Base-by-base conservation (phyloP, 1,140 invertebrate genomes). In the Drosophila azteca region DNA sequence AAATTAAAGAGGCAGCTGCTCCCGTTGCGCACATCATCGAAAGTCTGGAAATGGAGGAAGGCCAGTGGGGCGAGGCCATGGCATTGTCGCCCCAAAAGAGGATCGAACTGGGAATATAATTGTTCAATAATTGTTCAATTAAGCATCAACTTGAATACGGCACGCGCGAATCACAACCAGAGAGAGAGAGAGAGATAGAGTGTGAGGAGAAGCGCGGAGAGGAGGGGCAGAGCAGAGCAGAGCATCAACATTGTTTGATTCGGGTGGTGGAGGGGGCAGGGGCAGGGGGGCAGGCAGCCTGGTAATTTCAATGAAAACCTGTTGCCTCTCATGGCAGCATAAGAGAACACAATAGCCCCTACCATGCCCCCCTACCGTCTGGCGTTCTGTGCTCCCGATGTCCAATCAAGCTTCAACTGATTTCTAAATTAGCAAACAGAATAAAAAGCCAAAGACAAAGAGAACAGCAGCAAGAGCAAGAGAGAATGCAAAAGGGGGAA, bases 81-180 rank as follows among this genome's bases (percentile, higher is more conserved):
- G 59, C 62, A 50, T 51, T 55, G 31, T 20, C 11, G 35, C n/a
- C n/a, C 75, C 52, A 66, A 55, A 77, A 84, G 57, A 79, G 81
- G 77, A 80, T 85, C 63, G 53, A 84, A 70, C 81, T 61, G 71
- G 81, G 77, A 26, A 26, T 26, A 26, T 26, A 81, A 85, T 87
- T 78, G 77, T 77, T 85, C 68, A 87, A 66, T 51, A 77, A 76
- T 46, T 70, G 35, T 75, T 79, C 61, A 77, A 65, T 79, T 66
- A 31, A 60, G 60, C 75, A 77, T 46, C 60, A 54, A 24, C 22
- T 77, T 82, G 69, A 81, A 51, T 49, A 77, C 62, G 70, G 61
- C 81, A 84, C 82, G 77, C 82, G 81, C 82, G 55, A 57, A 35
- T 48, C 68, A 60, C 59, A 26, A 50, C 6, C 15, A n/a, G 49